These are phyloP conservation scores for Onthophagus sagittarius DNA, from an alignment of 2,888 invertebrate species.

Conservation along the genomic window DNA sequence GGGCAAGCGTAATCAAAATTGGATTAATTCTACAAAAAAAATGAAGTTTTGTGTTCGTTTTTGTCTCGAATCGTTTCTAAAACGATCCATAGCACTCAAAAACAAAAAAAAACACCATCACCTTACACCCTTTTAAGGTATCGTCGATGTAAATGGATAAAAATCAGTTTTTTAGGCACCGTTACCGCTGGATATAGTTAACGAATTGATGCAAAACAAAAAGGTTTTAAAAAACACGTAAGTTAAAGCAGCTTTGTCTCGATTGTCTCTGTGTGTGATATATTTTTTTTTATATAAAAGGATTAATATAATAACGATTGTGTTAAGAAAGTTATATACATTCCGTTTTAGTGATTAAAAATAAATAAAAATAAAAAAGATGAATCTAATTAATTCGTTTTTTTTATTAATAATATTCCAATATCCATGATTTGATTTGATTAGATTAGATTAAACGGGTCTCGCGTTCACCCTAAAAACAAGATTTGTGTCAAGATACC, in stretches of 20 bases:
- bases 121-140: background rate
- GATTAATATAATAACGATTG: background rate
- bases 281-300: background rate
- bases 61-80: background rate
- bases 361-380: no score
- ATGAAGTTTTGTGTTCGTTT: background rate
- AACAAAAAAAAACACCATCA: background rate
- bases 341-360: no score
- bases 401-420: no score
- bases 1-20: constrained; percentile 48
- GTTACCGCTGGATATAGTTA: background rate
- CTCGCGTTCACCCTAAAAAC: constrained; percentile 24
- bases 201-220: background rate
- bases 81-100: background rate
- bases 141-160: background rate
- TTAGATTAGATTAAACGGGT: constrained; percentile 10
- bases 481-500: constrained; percentile 10
- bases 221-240: no score
- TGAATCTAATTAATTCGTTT: no score
- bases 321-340: no score
- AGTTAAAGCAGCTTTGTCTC: no score
- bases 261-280: no score
- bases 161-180: background rate
- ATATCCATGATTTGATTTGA: background rate
- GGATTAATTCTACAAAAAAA: background rate